Conservation (phyloP, 2,113 vertebrate species). For the Ceuthmochares aereus region DNA sequence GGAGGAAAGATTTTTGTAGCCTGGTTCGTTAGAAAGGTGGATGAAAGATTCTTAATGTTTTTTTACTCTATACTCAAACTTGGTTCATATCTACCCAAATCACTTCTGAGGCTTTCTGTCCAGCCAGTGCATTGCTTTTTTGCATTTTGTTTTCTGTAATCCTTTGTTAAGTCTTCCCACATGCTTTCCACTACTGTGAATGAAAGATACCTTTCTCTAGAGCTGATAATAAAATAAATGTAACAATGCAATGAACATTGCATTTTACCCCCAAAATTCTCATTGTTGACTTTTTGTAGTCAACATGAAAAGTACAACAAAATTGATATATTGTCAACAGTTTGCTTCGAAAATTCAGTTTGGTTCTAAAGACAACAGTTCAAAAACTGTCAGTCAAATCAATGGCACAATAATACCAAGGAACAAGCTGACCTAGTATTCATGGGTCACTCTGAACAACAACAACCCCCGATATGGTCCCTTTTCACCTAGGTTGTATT, state of each 20-base stretch:
- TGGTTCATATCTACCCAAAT: background rate
- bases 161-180: background rate
- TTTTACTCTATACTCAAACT: background rate
- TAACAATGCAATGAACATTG: background rate
- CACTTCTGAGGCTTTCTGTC: background rate
- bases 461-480: background rate
- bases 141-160: background rate
- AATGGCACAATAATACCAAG: background rate
- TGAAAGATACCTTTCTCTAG: background rate
- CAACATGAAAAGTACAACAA: background rate
- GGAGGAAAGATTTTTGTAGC: background rate
- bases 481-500: background rate
- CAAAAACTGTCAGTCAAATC: background rate
- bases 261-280: background rate
- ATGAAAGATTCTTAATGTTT: background rate
- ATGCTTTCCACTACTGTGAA: background rate
- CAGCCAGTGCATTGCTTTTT: background rate
- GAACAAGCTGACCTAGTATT: background rate
- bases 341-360: background rate
- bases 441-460: background rate
- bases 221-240: background rate
- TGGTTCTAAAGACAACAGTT: background rate
- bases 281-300: background rate
- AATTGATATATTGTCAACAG: background rate
- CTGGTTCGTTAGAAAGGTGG: background rate